Evolutionary conservation across 1,140 invertebrate species (phyloP).

Genomic region (Cydia fagiglandana): DNA sequence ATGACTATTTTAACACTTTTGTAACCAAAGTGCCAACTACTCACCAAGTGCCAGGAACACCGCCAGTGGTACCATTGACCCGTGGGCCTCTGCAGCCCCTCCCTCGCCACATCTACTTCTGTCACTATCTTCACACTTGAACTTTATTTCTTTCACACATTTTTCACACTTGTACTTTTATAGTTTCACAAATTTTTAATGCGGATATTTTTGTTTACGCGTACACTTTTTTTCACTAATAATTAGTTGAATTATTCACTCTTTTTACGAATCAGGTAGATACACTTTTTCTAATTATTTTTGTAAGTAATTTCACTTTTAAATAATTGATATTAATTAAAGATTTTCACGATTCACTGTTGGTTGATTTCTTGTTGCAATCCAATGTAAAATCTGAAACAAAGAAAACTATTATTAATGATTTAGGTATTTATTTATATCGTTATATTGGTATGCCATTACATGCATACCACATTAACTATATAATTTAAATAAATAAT

Average conservation of each 20-base stretch:
- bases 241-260: too few relatives aligned
- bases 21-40: background rate
- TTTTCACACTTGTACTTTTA: background rate
- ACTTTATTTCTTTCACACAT: background rate
- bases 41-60: slow-evolving; percentile 17
- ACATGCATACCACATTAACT: too few relatives aligned
- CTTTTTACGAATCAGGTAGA: too few relatives aligned
- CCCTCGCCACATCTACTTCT: slow-evolving; percentile 3
- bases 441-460: too few relatives aligned
- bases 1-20: background rate
- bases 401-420: background rate
- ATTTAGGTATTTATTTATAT: background rate
- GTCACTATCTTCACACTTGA: background rate
- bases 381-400: slow-evolving; percentile 5
- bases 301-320: too few relatives aligned
- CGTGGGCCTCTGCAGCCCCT: slow-evolving; percentile 1
- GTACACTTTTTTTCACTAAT: too few relatives aligned
- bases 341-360: background rate
- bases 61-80: slow-evolving; percentile 24
- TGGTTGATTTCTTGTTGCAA: background rate
- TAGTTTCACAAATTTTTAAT: background rate
- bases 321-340: background rate
- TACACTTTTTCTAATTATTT: too few relatives aligned
- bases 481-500: too few relatives aligned
- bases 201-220: too few relatives aligned